A percentile compares a stretch with the other conserved stretches of the same genome.
These are phyloP conservation scores for Nasonovia ribisnigri DNA, from an alignment of 2,888 invertebrate species.

Conservation along the genomic window DNA sequence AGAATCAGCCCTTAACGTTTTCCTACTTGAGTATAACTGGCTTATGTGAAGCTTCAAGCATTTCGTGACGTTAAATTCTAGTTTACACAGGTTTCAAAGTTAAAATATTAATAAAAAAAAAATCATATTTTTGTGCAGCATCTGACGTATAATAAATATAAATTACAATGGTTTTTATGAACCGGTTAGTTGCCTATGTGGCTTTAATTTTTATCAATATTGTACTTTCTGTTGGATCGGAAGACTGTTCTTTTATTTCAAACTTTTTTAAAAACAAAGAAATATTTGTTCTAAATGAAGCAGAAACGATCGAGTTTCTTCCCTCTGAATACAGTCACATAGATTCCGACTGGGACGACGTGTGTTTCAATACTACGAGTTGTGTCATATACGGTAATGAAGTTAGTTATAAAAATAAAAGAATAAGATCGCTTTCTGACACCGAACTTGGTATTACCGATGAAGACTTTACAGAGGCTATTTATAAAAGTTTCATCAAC, in stretches of 20 bases:
- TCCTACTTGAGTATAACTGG: no score
- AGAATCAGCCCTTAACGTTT: not conserved
- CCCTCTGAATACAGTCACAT: not conserved
- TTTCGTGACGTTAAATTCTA: not conserved
- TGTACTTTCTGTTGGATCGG: not conserved
- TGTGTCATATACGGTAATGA: not conserved
- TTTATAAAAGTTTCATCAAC: not conserved
- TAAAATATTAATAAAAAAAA: not conserved
- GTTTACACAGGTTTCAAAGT: not conserved
- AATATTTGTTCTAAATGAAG: not conserved
- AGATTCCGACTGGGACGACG: not conserved
- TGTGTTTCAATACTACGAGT: not conserved
- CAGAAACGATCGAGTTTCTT: not conserved
- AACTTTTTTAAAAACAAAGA: not conserved
- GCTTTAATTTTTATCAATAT: not conserved
- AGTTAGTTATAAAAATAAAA: not conserved
- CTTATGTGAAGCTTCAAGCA: no score
- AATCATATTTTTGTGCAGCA: not conserved
- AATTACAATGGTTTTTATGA: not conserved
- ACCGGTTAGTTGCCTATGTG: not conserved
- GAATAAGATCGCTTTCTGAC: not conserved
- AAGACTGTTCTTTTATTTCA: not conserved
- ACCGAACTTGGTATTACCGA: not conserved
- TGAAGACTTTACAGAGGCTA: not conserved
- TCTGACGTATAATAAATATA: not conserved